Percentiles rank a stretch among this genome's conserved stretches.
Conservation (phyloP, 2,797 vertebrate genomes). For the Sorex maritimensis region DNA sequence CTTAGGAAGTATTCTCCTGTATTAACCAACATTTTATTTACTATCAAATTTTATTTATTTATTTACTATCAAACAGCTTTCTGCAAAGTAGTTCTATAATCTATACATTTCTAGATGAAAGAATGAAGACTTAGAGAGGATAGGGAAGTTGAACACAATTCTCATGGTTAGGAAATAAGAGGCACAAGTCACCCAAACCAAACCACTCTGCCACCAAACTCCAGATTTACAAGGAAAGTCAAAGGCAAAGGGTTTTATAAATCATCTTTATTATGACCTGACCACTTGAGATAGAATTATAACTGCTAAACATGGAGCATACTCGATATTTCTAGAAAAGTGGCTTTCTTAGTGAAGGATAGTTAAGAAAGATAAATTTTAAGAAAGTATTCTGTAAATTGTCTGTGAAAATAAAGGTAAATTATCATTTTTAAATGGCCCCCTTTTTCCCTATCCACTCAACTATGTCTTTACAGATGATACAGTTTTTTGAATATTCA, state of each 20-base stretch:
- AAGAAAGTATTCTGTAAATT: not conserved
- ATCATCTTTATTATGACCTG: not conserved
- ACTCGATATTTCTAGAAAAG: not conserved
- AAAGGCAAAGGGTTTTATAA: not conserved
- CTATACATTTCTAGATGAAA: not conserved
- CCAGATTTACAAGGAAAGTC: not conserved
- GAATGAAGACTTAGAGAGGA: conserved; percentile 9
- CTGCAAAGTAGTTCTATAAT: not conserved
- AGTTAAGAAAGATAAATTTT: not conserved
- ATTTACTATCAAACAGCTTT: not conserved
- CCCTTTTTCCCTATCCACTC: not conserved
- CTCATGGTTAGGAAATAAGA: not conserved
- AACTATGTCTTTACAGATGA: not conserved
- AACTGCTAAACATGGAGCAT: not conserved
- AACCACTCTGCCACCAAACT: not conserved
- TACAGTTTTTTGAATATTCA: not conserved
- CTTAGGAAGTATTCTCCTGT: not conserved
- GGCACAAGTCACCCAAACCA: not conserved
- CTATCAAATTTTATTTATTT: not conserved
- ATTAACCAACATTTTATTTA: not conserved
- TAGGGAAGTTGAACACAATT: not conserved
- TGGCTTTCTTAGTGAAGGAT: not conserved
- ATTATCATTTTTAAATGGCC: not conserved
- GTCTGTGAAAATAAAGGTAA: not conserved
- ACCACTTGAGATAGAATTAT: not conserved